These are phyloP conservation scores for Periophthalmus magnuspinnatus DNA, from an alignment of 2,797 vertebrate genomes.

Conservation along the genomic window DNA sequence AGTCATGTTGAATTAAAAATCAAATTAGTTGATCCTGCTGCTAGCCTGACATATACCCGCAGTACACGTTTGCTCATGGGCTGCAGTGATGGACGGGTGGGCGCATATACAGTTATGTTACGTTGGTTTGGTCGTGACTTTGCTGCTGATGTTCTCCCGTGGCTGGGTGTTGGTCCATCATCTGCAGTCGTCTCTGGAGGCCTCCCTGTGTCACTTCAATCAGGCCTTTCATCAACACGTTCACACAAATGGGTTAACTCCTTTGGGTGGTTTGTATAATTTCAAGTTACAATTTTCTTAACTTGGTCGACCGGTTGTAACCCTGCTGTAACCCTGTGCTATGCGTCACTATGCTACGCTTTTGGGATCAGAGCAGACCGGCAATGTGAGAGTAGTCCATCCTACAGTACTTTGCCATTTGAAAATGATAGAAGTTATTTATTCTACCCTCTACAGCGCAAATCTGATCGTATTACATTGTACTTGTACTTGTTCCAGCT, in stretches of 20 bases:
- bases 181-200: constrained; percentile 21
- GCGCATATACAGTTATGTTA: constrained; percentile 21
- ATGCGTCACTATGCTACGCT: no score
- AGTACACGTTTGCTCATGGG: constrained; percentile 63
- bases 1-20: constrained; percentile 84
- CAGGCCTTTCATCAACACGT: constrained; percentile 33
- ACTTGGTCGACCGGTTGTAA: background rate
- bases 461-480: no score
- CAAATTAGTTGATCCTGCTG: constrained; percentile 78
- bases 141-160: constrained; percentile 55
- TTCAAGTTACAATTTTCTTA: background rate
- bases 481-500: no score
- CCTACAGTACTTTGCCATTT: no score
- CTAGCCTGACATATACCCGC: constrained; percentile 68
- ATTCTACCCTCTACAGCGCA: no score
- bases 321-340: no score
- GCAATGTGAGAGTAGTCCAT: no score
- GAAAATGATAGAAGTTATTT: no score
- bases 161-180: constrained; percentile 39
- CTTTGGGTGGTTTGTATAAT: background rate
- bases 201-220: constrained; percentile 27
- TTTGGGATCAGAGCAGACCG: no score
- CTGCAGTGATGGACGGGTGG: constrained; percentile 47
- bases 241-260: background rate
- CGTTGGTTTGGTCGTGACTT: constrained; percentile 56